Base-by-base conservation (phyloP, 2,888 invertebrate genomes). In the Philonicus albiceps region DNA sequence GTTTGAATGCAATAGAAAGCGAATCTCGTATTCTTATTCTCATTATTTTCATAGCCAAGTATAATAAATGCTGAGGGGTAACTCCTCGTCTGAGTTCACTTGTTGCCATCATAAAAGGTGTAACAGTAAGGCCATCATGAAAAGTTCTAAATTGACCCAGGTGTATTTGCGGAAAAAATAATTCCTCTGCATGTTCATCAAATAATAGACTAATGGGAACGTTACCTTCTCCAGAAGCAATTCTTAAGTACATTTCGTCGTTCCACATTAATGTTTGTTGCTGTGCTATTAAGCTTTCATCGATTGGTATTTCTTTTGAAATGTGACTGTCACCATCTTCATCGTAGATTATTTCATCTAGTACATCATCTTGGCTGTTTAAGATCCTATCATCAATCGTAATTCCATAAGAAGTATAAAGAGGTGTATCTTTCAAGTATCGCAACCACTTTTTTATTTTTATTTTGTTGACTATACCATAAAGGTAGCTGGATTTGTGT, bases 151-250 rank as follows among this genome's bases (percentile, higher is more conserved):
- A 37, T 37, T 37, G 37, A 0, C 37, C 37, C 37, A 37, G 6
- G 88, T 74, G 76, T 40, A 92, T 91, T 30, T 86, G 30, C 34
- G 91, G 91, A 89, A 92, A 91, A 64, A 90, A 91, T 53, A 91
- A 87, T 89, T 91, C 91, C 90, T 91, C 91, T 8, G 90, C 91
- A 89, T 91, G 89, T 87, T 89, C 89, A 88, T 91, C 90, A 22
- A 90, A 89, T 89, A 80, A 22, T 8, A 80, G 13, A 27, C 80
- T 90, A 86, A 27, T 76, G 40, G 76, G 76, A 87, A n/a, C 88
- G 22, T 27, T 37, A 76, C 34, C 27, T 76, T 76, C 13, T 3
- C 40, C 31, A 37, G 76, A 40, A 76, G 76, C 76, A 37, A 34
- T 76, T 76, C 76, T 76, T 37, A 76, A 76, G 86, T 87, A 88